phyloP scores from a whole-genome alignment of 2,797 vertebrate species.

The Scleropages formosus region DNA sequence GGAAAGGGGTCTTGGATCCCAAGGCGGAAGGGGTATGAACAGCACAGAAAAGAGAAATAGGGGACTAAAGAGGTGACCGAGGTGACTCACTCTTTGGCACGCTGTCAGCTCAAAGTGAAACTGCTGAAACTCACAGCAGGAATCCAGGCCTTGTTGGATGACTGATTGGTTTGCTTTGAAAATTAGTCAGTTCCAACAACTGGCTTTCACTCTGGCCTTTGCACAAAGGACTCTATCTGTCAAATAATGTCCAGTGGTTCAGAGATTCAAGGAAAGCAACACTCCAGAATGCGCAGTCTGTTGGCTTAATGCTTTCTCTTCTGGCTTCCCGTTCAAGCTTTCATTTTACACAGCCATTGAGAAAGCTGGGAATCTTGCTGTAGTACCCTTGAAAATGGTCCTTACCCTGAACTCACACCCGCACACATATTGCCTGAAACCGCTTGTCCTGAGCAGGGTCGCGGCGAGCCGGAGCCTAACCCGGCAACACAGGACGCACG shows the following conservation, averaged over 20 bases:
- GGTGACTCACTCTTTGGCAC: slow-evolving; percentile 10
- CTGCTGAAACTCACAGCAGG: neutral
- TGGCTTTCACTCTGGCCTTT: neutral
- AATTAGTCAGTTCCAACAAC: slow-evolving; percentile 11
- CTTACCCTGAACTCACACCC: no score
- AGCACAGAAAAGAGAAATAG: neutral
- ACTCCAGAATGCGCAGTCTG: neutral
- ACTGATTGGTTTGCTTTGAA: neutral
- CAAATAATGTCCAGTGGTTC: neutral
- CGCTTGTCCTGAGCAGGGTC: no score
- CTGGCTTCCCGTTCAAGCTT: no score
- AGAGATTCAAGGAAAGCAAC: no score
- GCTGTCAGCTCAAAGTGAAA: slow-evolving; percentile 9
- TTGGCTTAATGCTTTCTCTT: no score
- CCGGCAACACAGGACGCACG: no score
- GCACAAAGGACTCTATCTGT: neutral
- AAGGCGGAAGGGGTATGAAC: neutral
- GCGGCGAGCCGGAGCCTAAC: no score
- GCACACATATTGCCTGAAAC: no score
- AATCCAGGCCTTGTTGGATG: neutral
- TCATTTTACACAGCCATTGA: no score
- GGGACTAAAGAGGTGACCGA: neutral
- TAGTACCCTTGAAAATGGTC: no score
- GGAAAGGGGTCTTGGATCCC: neutral
- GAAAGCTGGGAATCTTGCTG: no score